These are phyloP conservation scores for Heliconius erato DNA, from an alignment of 2,888 invertebrate species.

Conservation along the genomic window DNA sequence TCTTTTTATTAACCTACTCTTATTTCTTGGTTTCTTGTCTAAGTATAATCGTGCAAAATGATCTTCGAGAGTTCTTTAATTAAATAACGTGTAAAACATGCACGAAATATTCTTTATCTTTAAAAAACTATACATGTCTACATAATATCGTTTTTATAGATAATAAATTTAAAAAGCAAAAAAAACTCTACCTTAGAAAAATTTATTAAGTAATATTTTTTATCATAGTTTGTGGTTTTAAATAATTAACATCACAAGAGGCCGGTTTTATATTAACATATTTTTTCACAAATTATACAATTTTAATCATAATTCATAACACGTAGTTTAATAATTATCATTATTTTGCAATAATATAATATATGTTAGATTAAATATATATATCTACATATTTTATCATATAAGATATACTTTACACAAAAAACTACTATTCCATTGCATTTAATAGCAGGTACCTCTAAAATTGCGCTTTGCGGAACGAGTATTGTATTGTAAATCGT, in stretches of 20 bases:
- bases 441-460: neutral
- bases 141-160: no score
- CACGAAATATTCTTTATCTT: neutral
- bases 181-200: neutral
- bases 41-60: neutral
- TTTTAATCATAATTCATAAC: neutral
- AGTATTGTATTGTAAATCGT: constrained; percentile 29
- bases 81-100: neutral
- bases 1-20: neutral
- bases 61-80: neutral
- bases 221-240: neutral
- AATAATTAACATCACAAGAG: neutral
- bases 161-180: no score
- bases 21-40: neutral
- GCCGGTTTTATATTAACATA: neutral
- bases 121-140: no score
- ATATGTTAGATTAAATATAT: constrained; percentile 1
- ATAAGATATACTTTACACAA: neutral
- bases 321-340: neutral
- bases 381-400: constrained; percentile 8
- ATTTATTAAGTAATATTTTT: neutral
- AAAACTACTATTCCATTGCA: constrained; percentile 10
- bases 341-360: constrained; percentile 2
- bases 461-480: neutral
- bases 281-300: neutral